Evolutionary conservation across 2,888 invertebrate species (phyloP).

Genomic region (Hybos culiciformis): DNA sequence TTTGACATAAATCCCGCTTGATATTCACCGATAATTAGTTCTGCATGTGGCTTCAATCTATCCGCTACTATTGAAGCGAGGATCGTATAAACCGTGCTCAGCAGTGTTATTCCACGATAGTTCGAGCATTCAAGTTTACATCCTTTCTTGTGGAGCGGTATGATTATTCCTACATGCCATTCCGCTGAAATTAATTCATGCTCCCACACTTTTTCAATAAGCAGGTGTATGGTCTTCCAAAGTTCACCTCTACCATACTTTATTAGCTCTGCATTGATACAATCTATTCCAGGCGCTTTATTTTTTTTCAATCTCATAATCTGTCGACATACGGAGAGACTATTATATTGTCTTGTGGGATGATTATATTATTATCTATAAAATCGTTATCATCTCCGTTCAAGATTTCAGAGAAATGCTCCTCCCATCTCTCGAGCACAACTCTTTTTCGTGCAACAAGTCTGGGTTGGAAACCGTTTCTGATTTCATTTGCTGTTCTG

Average conservation of each 20-base stretch:
- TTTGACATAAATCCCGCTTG: neutral
- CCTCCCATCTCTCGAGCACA: neutral
- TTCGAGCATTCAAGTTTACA: neutral
- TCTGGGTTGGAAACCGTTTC: neutral
- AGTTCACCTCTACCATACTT: neutral
- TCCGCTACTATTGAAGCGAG: neutral
- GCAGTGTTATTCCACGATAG: neutral
- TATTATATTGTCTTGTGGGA: neutral
- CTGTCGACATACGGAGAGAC: neutral
- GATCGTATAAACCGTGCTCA: neutral
- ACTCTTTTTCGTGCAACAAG: neutral
- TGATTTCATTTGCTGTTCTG: neutral
- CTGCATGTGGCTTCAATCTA: neutral
- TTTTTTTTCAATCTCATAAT: neutral
- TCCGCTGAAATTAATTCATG: neutral
- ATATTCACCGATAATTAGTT: neutral
- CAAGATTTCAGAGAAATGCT: neutral
- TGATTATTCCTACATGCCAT: neutral
- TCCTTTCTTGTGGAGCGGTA: neutral
- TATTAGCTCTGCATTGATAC: neutral
- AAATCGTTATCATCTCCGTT: neutral
- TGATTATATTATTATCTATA: neutral
- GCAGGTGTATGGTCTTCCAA: neutral
- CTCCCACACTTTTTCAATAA: neutral
- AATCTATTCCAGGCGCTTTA: neutral